Evolutionary conservation across 2,888 invertebrate species (phyloP).

Genomic region (Callyntrura guangdongensis): DNA sequence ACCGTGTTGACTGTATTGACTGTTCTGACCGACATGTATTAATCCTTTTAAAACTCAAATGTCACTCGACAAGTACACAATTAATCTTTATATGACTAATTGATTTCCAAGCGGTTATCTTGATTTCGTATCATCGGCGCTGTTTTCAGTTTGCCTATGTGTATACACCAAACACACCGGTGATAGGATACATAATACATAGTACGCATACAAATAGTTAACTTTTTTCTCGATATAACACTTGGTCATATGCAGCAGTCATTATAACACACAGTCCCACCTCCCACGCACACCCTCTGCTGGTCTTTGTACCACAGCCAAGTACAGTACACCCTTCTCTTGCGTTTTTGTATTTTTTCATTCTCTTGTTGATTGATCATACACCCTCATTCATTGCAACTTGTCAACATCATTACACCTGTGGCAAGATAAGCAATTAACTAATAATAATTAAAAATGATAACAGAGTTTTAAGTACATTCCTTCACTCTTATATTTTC

Average conservation of each 20-base stretch:
- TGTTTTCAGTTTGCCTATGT: conserved; percentile 27
- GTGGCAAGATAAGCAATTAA: conserved; percentile 45
- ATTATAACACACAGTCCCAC: neutral
- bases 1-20: neutral
- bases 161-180: no score
- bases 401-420: neutral
- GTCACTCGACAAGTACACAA: neutral
- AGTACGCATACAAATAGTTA: neutral
- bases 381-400: neutral
- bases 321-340: neutral
- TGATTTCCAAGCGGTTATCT: neutral
- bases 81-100: neutral
- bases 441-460: conserved; percentile 22
- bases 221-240: no score
- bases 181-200: no score
- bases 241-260: no score
- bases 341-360: neutral
- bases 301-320: no score
- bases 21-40: neutral
- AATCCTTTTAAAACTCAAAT: neutral
- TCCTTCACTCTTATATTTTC: neutral
- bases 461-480: neutral
- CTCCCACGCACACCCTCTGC: conserved; percentile 6
- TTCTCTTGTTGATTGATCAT: neutral
- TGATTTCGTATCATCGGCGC: neutral